Conservation (phyloP, 2,888 invertebrate genomes). For the Entomobrya proxima region DNA sequence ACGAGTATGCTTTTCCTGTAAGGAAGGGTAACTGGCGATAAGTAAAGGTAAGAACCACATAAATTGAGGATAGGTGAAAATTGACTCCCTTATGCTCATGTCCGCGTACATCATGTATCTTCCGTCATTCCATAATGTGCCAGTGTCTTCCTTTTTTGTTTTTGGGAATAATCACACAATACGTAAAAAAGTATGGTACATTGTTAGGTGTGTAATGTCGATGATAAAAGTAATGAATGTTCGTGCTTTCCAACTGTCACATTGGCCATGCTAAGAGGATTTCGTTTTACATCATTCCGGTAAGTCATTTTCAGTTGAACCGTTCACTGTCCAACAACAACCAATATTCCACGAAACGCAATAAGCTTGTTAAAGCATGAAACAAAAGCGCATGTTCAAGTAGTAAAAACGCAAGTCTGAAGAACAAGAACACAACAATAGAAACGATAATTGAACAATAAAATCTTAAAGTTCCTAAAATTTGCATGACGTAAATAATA, state of each 20-base stretch:
- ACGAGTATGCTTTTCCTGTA: background rate
- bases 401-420: no score
- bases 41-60: conserved; percentile 2
- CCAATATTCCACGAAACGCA: background rate
- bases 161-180: background rate
- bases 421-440: no score
- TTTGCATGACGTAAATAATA: no score
- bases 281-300: conserved; percentile 46
- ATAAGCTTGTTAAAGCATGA: background rate
- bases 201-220: background rate
- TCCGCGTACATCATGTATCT: conserved; percentile 12
- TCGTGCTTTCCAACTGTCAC: conserved; percentile 60
- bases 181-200: background rate
- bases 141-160: background rate
- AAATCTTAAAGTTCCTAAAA: no score
- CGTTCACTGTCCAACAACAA: conserved; percentile 37
- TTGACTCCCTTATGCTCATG: conserved; percentile 36
- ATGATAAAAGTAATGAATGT: background rate
- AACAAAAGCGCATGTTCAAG: no score
- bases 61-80: conserved; percentile 56
- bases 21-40: conserved; percentile 3
- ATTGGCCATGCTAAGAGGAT: conserved; percentile 55
- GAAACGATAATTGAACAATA: no score
- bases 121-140: conserved; percentile 39
- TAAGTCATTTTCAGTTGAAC: conserved; percentile 58